Evolutionary conservation across 2,113 vertebrate species (phyloP).

Genomic region (Platysternon megacephalum): DNA sequence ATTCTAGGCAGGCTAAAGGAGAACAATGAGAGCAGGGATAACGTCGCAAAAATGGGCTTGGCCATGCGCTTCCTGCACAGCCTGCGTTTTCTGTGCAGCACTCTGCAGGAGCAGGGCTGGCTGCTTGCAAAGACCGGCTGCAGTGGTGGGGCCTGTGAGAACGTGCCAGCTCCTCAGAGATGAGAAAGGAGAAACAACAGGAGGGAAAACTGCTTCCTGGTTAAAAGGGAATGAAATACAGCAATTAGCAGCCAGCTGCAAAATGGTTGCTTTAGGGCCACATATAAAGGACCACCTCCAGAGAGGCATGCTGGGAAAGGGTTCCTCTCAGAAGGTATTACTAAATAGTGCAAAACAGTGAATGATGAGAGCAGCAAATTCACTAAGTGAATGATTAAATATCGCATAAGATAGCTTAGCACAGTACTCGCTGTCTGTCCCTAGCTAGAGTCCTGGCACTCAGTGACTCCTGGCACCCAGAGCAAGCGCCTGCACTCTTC

Average conservation of each 20-base stretch:
- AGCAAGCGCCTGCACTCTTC: not conserved
- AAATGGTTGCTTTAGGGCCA: not conserved
- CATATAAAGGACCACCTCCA: not conserved
- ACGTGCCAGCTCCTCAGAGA: accelerated
- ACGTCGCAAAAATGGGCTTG: accelerated
- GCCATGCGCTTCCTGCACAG: not conserved
- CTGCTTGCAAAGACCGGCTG: not conserved
- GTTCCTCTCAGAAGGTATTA: not conserved
- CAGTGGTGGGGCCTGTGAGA: not conserved
- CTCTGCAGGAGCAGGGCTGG: not conserved
- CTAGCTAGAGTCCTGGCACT: not conserved
- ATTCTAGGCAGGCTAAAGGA: not conserved
- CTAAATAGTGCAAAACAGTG: not conserved
- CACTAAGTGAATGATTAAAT: not conserved
- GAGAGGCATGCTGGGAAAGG: not conserved
- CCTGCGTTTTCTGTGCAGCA: not conserved
- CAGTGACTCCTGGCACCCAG: not conserved
- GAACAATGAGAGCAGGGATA: not conserved
- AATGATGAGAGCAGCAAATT: not conserved
- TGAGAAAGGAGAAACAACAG: not conserved
- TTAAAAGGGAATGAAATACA: not conserved
- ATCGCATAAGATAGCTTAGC: not conserved
- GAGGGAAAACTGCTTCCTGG: not conserved
- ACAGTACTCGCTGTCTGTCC: not conserved
- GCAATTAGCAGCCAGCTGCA: too few species aligned